Conservation (phyloP, 2,888 invertebrate genomes). For the Chrysomela aeneicollis region DNA sequence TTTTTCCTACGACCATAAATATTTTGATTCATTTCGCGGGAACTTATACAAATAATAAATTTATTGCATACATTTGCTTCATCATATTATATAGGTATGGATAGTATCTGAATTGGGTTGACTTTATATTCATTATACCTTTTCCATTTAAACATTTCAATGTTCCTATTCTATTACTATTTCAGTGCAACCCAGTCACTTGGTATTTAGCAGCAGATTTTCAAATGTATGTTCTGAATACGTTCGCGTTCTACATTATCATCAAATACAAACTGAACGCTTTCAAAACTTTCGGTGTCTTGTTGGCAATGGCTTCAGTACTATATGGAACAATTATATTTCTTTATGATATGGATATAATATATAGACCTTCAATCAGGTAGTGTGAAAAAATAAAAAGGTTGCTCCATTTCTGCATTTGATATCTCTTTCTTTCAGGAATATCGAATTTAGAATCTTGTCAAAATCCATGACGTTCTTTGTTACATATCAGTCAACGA, state of each 20-base stretch:
- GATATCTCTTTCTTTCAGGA: not conserved
- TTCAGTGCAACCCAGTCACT: slow-evolving; percentile 2
- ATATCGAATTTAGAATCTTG: not conserved
- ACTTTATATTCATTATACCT: not conserved
- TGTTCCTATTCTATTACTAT: too few species aligned
- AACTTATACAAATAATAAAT: too few species aligned
- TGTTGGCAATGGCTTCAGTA: not conserved
- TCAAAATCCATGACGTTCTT: not conserved
- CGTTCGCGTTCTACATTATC: not conserved
- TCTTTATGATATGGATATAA: not conserved
- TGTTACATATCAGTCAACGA: not conserved
- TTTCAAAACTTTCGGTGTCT: not conserved
- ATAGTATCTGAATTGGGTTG: not conserved
- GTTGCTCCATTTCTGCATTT: too few species aligned
- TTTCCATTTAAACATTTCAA: too few species aligned
- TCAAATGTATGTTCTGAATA: slow-evolving; percentile 1
- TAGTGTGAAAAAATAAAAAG: not conserved
- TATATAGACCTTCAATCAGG: not conserved
- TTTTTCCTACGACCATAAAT: too few species aligned
- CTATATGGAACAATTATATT: not conserved
- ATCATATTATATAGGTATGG: too few species aligned
- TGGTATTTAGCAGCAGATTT: slow-evolving; percentile 5
- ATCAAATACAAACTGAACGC: slow-evolving; percentile 1
- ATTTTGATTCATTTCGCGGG: too few species aligned
- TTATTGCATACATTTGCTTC: too few species aligned